Conservation (phyloP, 1,140 invertebrate species). For the Euura lappo region DNA sequence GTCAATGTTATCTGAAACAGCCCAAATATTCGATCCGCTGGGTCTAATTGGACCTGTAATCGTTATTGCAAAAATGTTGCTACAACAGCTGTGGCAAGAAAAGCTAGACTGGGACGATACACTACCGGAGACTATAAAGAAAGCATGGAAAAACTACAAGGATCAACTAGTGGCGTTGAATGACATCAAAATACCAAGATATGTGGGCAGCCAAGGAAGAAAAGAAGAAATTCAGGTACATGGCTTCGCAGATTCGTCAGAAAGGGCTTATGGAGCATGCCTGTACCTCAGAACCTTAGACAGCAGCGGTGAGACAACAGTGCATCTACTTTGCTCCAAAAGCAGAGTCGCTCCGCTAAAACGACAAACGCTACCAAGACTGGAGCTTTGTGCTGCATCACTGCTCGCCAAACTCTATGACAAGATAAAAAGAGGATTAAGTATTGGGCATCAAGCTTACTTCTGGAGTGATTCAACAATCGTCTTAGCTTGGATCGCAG, state of each 20-base stretch:
- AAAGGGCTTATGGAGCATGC: constrained; percentile 45
- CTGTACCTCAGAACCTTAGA: constrained; percentile 45
- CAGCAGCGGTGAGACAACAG: constrained; percentile 15
- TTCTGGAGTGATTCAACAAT: constrained; percentile 34
- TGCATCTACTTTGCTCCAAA: constrained; percentile 37
- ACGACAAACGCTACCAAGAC: constrained; percentile 50
- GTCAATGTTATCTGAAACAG: constrained; percentile 18
- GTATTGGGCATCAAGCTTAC: constrained; percentile 6
- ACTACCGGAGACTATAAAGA: constrained; percentile 32
- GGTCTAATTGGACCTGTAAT: constrained; percentile 50
- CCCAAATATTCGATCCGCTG: constrained; percentile 55
- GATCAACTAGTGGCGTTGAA: constrained; percentile 22
- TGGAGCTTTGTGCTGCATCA: constrained; percentile 58
- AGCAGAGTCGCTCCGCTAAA: constrained; percentile 41
- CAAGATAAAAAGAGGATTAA: constrained; percentile 30
- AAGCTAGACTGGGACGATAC: constrained; percentile 52
- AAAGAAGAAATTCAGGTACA: constrained; percentile 15
- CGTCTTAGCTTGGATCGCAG: constrained; percentile 33
- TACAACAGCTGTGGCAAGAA: constrained; percentile 52
- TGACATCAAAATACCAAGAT: constrained; percentile 28
- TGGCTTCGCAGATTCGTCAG: constrained; percentile 50
- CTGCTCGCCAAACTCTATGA: constrained; percentile 45
- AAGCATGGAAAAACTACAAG: constrained; percentile 27
- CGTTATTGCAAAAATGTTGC: constrained; percentile 48
- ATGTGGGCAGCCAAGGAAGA: constrained; percentile 8